Evolutionary conservation across 2,113 vertebrate genomes (phyloP), one percentile per base, ranked within the genome.

Genomic region (Larimichthys polyactis): DNA sequence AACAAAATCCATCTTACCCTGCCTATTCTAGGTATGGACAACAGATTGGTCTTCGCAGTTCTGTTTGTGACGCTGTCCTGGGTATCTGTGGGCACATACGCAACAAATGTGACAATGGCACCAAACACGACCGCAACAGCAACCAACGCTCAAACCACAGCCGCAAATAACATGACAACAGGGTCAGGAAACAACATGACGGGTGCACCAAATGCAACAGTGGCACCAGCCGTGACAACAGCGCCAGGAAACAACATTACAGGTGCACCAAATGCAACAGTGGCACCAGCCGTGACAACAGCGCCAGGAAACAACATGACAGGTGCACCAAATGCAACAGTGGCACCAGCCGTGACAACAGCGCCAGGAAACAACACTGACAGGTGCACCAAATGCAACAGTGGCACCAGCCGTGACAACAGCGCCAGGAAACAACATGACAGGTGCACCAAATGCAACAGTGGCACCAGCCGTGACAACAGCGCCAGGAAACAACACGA

Each of bases 1-100:
- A 64, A 49, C 2, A 15, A 3, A 43, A 74, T 22, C 44, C 44
- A 65, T 43, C 2, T 49, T 15, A 10, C 12, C 20, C 24, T 7
- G 0, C 15, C 17, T 48, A 1, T 36, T 63, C 17, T 27, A 92
- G 83, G 32, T 6, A 93, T 93, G 92, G 79, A 86, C 52, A 79
- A 46, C 63, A 80, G 27, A 84, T 14, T 81, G 22, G 11, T 86
- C 49, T 17, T 88, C 63, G 11, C 27, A 0, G 11, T 87, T 67
- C 40, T 89, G 17, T 60, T 92, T 8, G 77, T 85, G 81, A 57
- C 3, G 4, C 69, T 89, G 64, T 79, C 82, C 20, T 88, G 76
- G 51, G 22, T 70, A 3, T 77, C 58, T 11, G 36, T 43, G 29
- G 67, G 63, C 12, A 75, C 59, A 16, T 7, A 24, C 24, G 24